phyloP scores from a whole-genome alignment of 2,888 invertebrate species.

The Phyto melanocephala region DNA sequence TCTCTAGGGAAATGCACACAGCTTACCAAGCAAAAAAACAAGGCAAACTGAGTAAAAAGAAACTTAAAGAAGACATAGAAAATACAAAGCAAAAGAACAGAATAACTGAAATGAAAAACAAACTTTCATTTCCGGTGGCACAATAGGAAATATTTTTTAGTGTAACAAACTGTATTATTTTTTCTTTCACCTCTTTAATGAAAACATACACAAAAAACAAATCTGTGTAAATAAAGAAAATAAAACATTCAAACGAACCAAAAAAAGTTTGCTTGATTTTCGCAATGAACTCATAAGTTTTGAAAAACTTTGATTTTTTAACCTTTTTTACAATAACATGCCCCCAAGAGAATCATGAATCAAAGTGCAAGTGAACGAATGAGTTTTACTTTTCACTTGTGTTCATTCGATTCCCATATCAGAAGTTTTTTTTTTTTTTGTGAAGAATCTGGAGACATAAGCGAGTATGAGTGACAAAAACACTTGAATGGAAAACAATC shows the following conservation, averaged over 20 bases:
- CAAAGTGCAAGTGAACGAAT: background rate
- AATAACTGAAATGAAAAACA: constrained; percentile 32
- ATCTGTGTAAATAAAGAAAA: background rate
- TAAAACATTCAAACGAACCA: background rate
- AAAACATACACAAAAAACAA: background rate
- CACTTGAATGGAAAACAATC: background rate
- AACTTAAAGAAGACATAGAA: background rate
- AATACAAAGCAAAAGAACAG: background rate
- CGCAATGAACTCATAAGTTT: background rate
- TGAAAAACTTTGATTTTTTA: constrained; percentile 26
- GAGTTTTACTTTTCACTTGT: constrained; percentile 3
- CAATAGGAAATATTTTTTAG: background rate
- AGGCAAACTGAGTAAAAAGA: background rate
- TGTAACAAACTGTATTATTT: background rate
- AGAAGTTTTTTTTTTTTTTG: too few species aligned
- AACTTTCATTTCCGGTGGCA: constrained; percentile 45
- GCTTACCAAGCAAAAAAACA: background rate
- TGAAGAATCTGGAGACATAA: background rate
- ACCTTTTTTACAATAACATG: background rate
- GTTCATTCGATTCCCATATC: constrained; percentile 2
- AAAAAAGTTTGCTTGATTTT: background rate
- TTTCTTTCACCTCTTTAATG: background rate
- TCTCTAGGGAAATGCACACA: constrained; percentile 10
- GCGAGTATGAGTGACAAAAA: background rate
- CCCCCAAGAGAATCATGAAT: background rate